These are phyloP conservation scores for Zalophus californianus DNA, from an alignment of 2,797 vertebrate genomes.

Conservation along the genomic window DNA sequence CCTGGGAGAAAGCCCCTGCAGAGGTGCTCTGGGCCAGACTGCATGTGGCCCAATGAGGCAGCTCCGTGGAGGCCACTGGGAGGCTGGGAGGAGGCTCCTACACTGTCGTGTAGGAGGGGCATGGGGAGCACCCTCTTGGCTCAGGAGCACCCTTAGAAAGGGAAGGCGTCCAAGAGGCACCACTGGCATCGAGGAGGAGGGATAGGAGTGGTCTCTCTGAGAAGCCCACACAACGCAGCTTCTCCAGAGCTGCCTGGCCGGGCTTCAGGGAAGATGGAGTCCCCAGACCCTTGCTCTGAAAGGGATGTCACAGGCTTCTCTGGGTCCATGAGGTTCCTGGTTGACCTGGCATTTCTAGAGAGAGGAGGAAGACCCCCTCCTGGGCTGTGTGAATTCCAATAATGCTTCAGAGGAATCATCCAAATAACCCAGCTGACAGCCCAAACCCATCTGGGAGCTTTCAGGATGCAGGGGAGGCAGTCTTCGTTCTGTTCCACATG, in stretches of 20 bases:
- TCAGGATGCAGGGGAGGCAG: neutral
- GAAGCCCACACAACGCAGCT: neutral
- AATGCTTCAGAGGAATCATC: conserved; percentile 19
- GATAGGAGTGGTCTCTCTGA: neutral
- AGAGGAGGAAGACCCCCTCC: neutral
- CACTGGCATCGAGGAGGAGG: neutral
- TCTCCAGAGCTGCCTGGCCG: neutral
- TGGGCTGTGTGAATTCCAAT: neutral
- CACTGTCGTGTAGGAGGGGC: rapidly evolving
- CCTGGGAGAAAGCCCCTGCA: neutral
- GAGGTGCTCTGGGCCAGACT: neutral
- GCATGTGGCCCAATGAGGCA: neutral
- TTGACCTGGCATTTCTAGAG: neutral
- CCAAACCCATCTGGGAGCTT: neutral
- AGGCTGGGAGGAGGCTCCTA: neutral
- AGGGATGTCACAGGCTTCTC: neutral
- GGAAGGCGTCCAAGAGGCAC: neutral
- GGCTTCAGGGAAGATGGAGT: neutral
- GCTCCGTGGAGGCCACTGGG: neutral
- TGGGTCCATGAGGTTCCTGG: neutral
- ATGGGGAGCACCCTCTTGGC: neutral
- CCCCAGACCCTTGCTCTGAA: neutral
- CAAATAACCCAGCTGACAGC: neutral
- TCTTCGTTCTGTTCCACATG: conserved; percentile 14
- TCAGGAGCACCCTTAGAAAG: neutral